Evolutionary conservation across 2,888 invertebrate species (phyloP).

Genomic region (Drosophila flavopinicola): DNA sequence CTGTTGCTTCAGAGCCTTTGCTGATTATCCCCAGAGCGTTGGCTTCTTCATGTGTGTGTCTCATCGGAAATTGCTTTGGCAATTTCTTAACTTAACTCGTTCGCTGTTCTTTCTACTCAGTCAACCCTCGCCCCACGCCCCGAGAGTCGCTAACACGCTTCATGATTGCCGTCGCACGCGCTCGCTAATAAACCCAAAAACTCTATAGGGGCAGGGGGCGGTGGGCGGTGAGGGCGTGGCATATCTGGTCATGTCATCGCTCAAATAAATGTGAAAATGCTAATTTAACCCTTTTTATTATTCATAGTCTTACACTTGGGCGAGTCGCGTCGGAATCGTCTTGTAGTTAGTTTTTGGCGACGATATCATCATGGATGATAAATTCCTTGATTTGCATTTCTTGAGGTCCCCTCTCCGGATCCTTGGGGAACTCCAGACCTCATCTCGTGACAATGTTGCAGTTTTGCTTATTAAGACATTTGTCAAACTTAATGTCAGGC

Average conservation of each 20-base stretch:
- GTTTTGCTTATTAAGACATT: slow-evolving; percentile 71
- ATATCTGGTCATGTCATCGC: slow-evolving; percentile 77
- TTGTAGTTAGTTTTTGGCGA: slow-evolving; percentile 39
- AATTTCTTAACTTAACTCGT: slow-evolving; percentile 61
- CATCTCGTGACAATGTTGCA: slow-evolving; percentile 47
- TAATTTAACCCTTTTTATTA: slow-evolving; percentile 84
- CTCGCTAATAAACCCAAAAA: slow-evolving; percentile 58
- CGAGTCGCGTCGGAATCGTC: slow-evolving; percentile 42
- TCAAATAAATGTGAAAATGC: slow-evolving; percentile 82
- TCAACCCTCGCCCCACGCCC: slow-evolving; percentile 1
- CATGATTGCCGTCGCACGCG: slow-evolving; percentile 75
- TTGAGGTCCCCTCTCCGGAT: slow-evolving; percentile 59
- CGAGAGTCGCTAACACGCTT: slow-evolving; percentile 61
- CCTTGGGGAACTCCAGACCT: slow-evolving; percentile 39
- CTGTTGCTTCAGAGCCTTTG: slow-evolving; percentile 8
- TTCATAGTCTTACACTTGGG: slow-evolving; percentile 82
- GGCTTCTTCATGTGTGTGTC: slow-evolving; percentile 67
- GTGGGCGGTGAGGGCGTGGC: slow-evolving; percentile 12
- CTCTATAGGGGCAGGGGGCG: slow-evolving; percentile 5
- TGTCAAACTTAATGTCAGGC: slow-evolving; percentile 62
- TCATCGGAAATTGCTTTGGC: slow-evolving; percentile 70
- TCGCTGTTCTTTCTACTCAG: slow-evolving; percentile 6
- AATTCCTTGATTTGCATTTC: slow-evolving; percentile 80
- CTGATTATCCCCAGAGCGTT: slow-evolving; percentile 64
- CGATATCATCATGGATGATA: slow-evolving; percentile 55